phyloP scores from a whole-genome alignment of 2,113 vertebrate species.

The Burhinus bistriatus region DNA sequence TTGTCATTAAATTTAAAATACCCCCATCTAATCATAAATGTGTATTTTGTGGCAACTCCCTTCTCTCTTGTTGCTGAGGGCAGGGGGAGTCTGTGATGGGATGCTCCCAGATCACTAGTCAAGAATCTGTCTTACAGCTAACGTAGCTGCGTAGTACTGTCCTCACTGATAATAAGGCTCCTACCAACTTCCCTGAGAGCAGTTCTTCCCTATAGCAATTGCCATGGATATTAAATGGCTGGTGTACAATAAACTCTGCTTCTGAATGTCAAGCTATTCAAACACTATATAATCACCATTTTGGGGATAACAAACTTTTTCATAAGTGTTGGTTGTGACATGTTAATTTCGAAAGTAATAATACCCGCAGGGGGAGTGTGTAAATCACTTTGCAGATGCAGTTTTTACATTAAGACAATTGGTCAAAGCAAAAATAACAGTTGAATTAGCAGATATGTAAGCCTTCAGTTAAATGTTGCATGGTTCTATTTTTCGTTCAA shows the following conservation, averaged over 20 bases:
- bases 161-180: neutral
- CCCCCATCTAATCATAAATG: neutral
- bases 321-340: neutral
- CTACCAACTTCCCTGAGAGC: neutral
- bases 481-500: neutral
- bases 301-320: neutral
- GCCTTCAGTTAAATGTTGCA: conserved; percentile 24
- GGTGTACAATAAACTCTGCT: neutral
- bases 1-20: neutral
- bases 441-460: conserved; percentile 6
- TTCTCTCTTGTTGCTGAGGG: neutral
- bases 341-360: conserved; percentile 8
- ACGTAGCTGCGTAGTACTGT: neutral
- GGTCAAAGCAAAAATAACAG: conserved; percentile 36
- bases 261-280: neutral
- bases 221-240: neutral
- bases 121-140: neutral
- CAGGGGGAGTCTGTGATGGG: neutral
- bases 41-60: neutral
- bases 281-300: neutral
- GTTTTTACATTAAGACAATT: neutral
- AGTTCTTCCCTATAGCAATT: neutral
- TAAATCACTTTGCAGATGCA: conserved; percentile 32
- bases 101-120: neutral
- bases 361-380: neutral